Conservation (phyloP, 2,888 invertebrate genomes). For the Chrysopilus asiliformis region DNA sequence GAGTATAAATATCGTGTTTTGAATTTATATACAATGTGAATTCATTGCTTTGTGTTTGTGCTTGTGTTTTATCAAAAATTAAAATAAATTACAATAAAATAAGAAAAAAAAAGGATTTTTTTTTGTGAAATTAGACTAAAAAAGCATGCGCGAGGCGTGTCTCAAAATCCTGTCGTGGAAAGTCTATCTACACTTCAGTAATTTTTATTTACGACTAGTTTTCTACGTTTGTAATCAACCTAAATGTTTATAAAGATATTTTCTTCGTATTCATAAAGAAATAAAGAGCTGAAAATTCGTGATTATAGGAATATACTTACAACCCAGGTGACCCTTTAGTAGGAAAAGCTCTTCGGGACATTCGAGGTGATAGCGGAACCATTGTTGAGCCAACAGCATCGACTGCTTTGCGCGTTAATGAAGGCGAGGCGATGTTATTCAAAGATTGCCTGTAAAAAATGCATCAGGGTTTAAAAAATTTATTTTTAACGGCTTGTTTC, state of each 20-base stretch:
- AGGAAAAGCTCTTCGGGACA: conserved; percentile 21
- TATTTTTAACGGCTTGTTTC: too few species aligned
- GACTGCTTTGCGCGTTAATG: conserved; percentile 19
- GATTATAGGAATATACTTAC: conserved; percentile 19
- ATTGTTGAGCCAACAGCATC: conserved; percentile 15
- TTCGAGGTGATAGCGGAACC: conserved; percentile 22
- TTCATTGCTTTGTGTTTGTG: too few species aligned
- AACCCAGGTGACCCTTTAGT: conserved; percentile 25
- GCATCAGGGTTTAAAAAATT: too few species aligned
- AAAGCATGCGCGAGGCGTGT: too few species aligned
- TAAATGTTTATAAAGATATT: background rate
- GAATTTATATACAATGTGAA: background rate
- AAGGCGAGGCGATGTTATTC: conserved; percentile 19
- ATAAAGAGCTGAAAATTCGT: background rate
- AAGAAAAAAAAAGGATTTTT: too few species aligned
- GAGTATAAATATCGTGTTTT: conserved; percentile 1
- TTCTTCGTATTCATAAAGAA: background rate
- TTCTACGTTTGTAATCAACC: too few species aligned
- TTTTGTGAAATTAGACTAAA: too few species aligned
- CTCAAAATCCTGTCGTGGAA: too few species aligned
- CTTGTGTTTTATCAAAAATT: too few species aligned
- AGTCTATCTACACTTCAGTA: background rate
- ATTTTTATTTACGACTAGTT: too few species aligned
- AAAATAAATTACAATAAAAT: too few species aligned
- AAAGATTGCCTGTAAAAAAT: conserved; percentile 21